Percentiles rank a stretch among this genome's conserved stretches.
Conservation (phyloP, 1,140 invertebrate species). For the Atta cephalotes region DNA sequence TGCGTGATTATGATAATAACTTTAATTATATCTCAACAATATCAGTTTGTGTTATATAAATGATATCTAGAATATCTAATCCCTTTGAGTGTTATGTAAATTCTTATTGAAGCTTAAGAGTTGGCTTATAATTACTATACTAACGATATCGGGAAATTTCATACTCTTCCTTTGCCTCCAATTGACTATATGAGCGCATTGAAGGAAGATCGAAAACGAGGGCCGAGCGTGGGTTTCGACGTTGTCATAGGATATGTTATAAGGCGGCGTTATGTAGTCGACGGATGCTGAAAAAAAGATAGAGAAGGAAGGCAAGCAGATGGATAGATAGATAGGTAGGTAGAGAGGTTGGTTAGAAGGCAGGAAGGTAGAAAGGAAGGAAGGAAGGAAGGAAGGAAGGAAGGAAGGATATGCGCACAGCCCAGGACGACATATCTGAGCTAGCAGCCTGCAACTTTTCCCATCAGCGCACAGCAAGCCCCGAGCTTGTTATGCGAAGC, state of each 20-base stretch:
- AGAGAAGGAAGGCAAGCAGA: slow-evolving; percentile 39
- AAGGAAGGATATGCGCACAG: slow-evolving; percentile 66
- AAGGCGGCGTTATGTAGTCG: slow-evolving; percentile 74
- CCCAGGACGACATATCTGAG: slow-evolving; percentile 78
- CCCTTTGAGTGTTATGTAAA: not conserved
- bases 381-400: slow-evolving; percentile 44
- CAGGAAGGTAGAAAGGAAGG: slow-evolving; percentile 59
- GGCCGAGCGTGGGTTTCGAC: slow-evolving; percentile 19
- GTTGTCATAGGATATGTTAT: slow-evolving; percentile 74
- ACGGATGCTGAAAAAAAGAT: slow-evolving; percentile 47
- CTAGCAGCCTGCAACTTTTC: slow-evolving; percentile 85
- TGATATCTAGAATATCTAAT: not conserved
- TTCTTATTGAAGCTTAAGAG: not conserved
- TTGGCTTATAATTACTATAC: not conserved
- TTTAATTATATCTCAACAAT: too few species aligned
- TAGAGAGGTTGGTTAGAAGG: slow-evolving; percentile 34
- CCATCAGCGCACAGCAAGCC: slow-evolving; percentile 82
- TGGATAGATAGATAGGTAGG: slow-evolving; percentile 10
- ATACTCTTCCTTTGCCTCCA: not conserved
- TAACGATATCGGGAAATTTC: not conserved
- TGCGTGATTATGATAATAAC: too few species aligned
- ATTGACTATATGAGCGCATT: slow-evolving; percentile 2
- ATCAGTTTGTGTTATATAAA: too few species aligned
- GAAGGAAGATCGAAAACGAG: slow-evolving; percentile 1
- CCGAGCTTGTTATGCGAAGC: slow-evolving; percentile 85